Percentiles rank a stretch among this genome's conserved stretches.
Evolutionary conservation across 2,888 invertebrate species (phyloP).

Genomic region (Nemurella pictetii): DNA sequence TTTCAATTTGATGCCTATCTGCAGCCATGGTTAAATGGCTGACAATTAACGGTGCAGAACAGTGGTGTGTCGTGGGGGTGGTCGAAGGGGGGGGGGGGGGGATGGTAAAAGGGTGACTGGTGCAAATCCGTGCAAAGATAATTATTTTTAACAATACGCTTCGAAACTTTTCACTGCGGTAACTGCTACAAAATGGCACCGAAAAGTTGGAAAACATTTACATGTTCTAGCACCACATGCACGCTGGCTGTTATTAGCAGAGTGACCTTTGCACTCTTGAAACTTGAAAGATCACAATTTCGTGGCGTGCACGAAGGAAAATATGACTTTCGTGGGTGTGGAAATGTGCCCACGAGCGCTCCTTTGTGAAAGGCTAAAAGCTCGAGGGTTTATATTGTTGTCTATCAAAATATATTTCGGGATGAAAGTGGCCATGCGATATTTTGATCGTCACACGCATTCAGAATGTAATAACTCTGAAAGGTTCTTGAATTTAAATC

Average conservation of each 20-base stretch:
- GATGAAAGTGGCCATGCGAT: not conserved
- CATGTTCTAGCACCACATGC: not conserved
- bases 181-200: not conserved
- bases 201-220: not conserved
- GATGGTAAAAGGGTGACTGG: not conserved
- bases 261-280: not conserved
- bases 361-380: not conserved
- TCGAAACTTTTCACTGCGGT: not conserved
- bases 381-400: not conserved
- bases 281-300: not conserved
- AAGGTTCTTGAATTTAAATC: not conserved
- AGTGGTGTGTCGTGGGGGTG: no score
- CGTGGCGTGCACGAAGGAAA: not conserved
- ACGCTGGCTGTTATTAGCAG: not conserved
- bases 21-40: not conserved
- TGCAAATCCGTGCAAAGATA: not conserved
- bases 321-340: no score
- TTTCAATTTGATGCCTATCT: not conserved
- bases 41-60: not conserved
- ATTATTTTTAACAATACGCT: not conserved
- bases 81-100: no score
- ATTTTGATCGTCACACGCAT: not conserved
- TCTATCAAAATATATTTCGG: not conserved
- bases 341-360: no score
- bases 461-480: not conserved